Evolutionary conservation across 2,888 invertebrate species (phyloP).

Genomic region (Aplocera efformata): DNA sequence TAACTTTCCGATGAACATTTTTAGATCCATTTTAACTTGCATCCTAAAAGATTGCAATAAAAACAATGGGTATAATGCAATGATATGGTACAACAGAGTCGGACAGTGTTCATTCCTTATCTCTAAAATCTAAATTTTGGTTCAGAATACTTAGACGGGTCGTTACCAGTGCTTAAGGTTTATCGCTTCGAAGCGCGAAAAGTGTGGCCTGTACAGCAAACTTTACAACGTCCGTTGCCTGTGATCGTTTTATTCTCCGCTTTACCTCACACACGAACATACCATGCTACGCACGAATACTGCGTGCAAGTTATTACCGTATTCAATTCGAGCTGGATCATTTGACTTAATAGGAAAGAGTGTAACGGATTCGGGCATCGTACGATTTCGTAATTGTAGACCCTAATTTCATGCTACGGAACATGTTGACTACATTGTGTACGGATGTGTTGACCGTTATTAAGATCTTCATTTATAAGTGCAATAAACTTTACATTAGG

Average conservation of each 20-base stretch:
- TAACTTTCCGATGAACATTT: too few relatives aligned
- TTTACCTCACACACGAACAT: slow-evolving; percentile 30
- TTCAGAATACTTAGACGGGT: not conserved
- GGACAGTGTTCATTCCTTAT: not conserved
- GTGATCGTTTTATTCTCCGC: slow-evolving; percentile 44
- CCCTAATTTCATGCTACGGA: slow-evolving; percentile 26
- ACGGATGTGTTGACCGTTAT: slow-evolving; percentile 12
- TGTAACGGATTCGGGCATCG: slow-evolving; percentile 32
- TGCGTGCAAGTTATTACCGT: slow-evolving; percentile 53
- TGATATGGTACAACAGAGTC: too few relatives aligned
- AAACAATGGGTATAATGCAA: too few relatives aligned
- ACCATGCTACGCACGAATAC: slow-evolving; percentile 31
- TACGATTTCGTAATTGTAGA: slow-evolving; percentile 43
- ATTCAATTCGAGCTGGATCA: slow-evolving; percentile 59
- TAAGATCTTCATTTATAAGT: too few relatives aligned
- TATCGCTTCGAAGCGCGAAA: slow-evolving; percentile 47
- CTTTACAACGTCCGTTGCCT: slow-evolving; percentile 56
- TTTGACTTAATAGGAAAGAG: slow-evolving; percentile 56
- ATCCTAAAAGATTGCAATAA: too few relatives aligned
- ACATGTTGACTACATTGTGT: slow-evolving; percentile 1
- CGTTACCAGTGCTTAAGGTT: slow-evolving; percentile 27
- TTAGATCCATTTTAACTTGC: too few relatives aligned
- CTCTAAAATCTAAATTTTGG: too few relatives aligned
- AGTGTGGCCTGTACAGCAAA: slow-evolving; percentile 46
- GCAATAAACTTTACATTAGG: too few relatives aligned